Conservation (phyloP, 1,140 invertebrate species). For the Pissodes strobi region DNA sequence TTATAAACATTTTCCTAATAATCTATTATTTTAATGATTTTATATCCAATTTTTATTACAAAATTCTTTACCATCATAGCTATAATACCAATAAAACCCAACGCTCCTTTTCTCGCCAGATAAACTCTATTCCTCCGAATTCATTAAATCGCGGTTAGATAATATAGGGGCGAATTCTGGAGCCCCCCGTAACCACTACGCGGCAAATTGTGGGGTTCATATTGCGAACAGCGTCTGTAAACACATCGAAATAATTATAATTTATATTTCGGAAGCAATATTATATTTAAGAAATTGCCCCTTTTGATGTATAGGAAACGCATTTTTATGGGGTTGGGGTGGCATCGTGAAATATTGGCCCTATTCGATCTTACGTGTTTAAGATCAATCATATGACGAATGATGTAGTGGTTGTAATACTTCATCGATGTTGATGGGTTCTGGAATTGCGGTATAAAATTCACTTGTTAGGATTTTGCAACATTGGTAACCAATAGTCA, state of each 20-base stretch:
- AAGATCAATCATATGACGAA: conserved; percentile 1
- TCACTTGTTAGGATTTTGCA: no score
- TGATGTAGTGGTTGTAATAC: not conserved
- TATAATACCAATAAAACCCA: no score
- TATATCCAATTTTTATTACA: no score
- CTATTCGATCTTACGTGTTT: conserved; percentile 3
- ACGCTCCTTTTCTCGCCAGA: no score
- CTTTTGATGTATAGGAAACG: conserved; percentile 23
- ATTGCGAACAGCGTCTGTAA: conserved; percentile 32
- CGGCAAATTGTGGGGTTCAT: conserved; percentile 34
- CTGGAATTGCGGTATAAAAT: no score
- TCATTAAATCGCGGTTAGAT: conserved; percentile 16
- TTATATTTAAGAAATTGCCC: conserved; percentile 34
- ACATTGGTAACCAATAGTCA: no score
- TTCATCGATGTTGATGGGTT: no score
- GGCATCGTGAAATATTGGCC: conserved; percentile 1
- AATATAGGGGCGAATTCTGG: conserved; percentile 13
- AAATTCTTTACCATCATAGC: no score
- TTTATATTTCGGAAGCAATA: conserved; percentile 34
- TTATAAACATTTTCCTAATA: no score
- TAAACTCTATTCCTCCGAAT: conserved; percentile 16
- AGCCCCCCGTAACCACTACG: conserved; percentile 15
- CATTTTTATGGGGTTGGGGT: conserved; percentile 14
- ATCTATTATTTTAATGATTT: no score
- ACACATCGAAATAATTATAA: conserved; percentile 33